A percentile compares a stretch with the other conserved stretches of the same genome.
Conservation (phyloP, 2,888 invertebrate genomes). For the Luffia ferchaultella region DNA sequence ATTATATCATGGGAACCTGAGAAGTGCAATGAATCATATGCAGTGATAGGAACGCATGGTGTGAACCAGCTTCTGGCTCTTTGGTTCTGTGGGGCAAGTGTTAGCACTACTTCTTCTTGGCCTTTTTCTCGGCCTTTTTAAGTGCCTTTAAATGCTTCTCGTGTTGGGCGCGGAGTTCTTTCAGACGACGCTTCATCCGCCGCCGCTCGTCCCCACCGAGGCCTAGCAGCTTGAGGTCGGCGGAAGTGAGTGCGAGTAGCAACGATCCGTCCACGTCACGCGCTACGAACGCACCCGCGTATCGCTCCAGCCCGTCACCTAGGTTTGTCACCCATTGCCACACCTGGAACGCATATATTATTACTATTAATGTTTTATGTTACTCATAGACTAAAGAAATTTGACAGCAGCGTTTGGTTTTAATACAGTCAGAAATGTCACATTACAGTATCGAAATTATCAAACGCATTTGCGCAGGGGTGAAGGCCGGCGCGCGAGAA, state of each 20-base stretch:
- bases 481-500: no score
- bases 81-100: not conserved
- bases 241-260: conserved; percentile 86
- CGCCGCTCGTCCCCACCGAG: conserved; percentile 83
- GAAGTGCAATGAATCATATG: no score
- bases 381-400: no score
- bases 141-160: conserved; percentile 89
- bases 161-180: conserved; percentile 80
- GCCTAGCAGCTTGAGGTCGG: conserved; percentile 89
- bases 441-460: no score
- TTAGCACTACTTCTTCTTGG: conserved; percentile 70
- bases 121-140: conserved; percentile 86
- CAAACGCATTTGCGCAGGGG: no score
- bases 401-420: no score
- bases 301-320: conserved; percentile 87
- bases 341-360: conserved; percentile 64
- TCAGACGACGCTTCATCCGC: conserved; percentile 81
- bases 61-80: not conserved
- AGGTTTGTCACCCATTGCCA: conserved; percentile 89
- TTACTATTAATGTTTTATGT: no score
- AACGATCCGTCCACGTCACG: conserved; percentile 89
- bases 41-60: not conserved
- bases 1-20: no score
- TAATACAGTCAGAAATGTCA: no score
- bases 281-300: conserved; percentile 87